These are phyloP conservation scores for Oryctes rhinoceros DNA, from an alignment of 1,140 invertebrate species.

Conservation along the genomic window DNA sequence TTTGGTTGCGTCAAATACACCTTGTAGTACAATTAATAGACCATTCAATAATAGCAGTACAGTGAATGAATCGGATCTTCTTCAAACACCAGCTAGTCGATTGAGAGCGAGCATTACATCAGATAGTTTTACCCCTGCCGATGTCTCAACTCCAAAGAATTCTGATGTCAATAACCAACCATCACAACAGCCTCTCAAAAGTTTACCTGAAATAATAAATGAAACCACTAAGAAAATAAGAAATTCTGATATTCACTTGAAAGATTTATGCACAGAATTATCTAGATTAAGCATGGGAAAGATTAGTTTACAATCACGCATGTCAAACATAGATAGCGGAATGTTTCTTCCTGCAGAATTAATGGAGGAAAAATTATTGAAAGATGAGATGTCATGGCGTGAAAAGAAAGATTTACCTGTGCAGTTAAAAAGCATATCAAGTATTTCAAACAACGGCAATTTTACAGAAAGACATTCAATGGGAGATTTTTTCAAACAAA, in stretches of 20 bases:
- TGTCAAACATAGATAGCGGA: slow-evolving; percentile 1
- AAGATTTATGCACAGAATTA: slow-evolving; percentile 39
- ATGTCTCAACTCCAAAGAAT: slow-evolving; percentile 38
- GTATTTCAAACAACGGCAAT: not conserved
- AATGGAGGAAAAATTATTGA: slow-evolving; percentile 16
- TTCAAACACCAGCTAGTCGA: not conserved
- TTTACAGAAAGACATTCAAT: slow-evolving; percentile 11
- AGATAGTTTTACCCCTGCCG: slow-evolving; percentile 11
- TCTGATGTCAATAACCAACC: slow-evolving; percentile 11
- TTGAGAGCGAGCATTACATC: not conserved
- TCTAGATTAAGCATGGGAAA: not conserved
- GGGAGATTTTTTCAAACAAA: slow-evolving; percentile 38
- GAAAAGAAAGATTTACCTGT: not conserved
- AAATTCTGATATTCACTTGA: slow-evolving; percentile 42
- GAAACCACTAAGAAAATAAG: slow-evolving; percentile 27
- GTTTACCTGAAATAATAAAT: not conserved
- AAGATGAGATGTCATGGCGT: slow-evolving; percentile 40
- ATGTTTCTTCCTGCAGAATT: slow-evolving; percentile 42
- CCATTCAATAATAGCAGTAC: slow-evolving; percentile 29
- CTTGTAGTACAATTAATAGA: not conserved
- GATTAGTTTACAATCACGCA: not conserved
- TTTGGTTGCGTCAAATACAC: slow-evolving; percentile 15
- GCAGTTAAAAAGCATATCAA: not conserved
- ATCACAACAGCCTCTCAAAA: not conserved
- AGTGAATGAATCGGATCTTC: slow-evolving; percentile 38